Evolutionary conservation across 2,113 vertebrate genomes (phyloP).

Genomic region (Pavo muticus): DNA sequence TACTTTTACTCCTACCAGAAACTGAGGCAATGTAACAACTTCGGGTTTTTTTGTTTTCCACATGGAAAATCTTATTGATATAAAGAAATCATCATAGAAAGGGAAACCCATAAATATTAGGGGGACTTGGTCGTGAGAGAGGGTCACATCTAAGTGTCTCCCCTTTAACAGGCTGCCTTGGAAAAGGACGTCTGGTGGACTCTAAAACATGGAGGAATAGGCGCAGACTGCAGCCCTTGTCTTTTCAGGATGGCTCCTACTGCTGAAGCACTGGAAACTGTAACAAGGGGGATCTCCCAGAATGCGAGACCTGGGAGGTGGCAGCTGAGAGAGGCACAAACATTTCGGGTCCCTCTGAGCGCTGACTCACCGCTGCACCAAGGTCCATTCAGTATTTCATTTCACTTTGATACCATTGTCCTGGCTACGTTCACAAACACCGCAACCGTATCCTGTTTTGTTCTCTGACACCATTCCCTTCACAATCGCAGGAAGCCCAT

Average conservation of each 20-base stretch:
- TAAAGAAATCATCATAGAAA: neutral
- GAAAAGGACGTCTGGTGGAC: neutral
- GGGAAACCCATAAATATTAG: neutral
- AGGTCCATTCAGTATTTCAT: slow-evolving; percentile 67
- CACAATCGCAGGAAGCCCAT: slow-evolving; percentile 70
- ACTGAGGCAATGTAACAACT: neutral
- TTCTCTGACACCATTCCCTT: slow-evolving; percentile 66
- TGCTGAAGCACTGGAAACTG: neutral
- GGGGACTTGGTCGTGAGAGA: neutral
- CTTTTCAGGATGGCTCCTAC: neutral
- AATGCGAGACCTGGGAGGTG: slow-evolving; percentile 10
- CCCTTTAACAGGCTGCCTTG: neutral
- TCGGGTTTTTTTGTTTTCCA: neutral
- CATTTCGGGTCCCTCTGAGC: slow-evolving; percentile 9
- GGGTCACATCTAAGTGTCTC: neutral
- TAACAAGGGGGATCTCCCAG: neutral
- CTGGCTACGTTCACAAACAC: slow-evolving; percentile 62
- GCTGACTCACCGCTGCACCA: slow-evolving; percentile 15
- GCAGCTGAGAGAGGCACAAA: neutral
- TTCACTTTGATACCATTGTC: slow-evolving; percentile 69
- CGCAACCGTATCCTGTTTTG: slow-evolving; percentile 66
- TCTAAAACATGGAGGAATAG: neutral
- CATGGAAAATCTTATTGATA: neutral
- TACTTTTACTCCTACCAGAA: neutral
- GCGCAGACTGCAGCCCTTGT: neutral